Percentiles rank a stretch among this genome's conserved stretches.
Conservation (phyloP, 2,888 invertebrate species). For the Trachelus troglodyta region DNA sequence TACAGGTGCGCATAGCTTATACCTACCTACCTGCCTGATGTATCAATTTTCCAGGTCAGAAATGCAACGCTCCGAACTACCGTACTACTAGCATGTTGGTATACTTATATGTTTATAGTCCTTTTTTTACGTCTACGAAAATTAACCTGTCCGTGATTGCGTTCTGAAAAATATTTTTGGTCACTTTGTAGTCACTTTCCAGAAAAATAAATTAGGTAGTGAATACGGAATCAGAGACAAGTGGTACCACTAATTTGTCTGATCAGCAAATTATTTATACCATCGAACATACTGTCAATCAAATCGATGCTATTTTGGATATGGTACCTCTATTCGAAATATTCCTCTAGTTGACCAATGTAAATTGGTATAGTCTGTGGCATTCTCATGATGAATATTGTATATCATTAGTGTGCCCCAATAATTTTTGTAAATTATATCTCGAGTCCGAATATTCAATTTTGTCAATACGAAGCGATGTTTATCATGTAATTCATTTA, state of each 20-base stretch:
- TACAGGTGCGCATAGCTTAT: slow-evolving; percentile 22
- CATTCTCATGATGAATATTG: slow-evolving; percentile 51
- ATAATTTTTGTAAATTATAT: neutral
- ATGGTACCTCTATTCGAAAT: neutral
- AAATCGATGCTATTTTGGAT: neutral
- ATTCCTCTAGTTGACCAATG: neutral
- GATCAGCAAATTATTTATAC: neutral
- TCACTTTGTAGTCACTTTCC: neutral
- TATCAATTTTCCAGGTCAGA: slow-evolving; percentile 42
- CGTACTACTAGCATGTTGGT: neutral
- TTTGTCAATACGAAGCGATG: neutral
- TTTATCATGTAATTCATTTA: neutral
- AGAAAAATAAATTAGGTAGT: neutral
- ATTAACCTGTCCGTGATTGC: neutral
- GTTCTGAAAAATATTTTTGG: neutral
- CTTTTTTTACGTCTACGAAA: neutral
- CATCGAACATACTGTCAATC: neutral
- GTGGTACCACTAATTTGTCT: neutral
- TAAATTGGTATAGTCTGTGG: slow-evolving; percentile 19
- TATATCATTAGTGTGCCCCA: slow-evolving; percentile 43
- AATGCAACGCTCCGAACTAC: neutral
- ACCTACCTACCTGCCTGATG: slow-evolving; percentile 38
- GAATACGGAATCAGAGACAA: neutral
- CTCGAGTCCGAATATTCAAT: neutral
- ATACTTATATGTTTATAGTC: neutral